A percentile compares a stretch with the other conserved stretches of the same genome.
phyloP scores from a whole-genome alignment of 1,140 invertebrate species.

The Drosophila parvula region DNA sequence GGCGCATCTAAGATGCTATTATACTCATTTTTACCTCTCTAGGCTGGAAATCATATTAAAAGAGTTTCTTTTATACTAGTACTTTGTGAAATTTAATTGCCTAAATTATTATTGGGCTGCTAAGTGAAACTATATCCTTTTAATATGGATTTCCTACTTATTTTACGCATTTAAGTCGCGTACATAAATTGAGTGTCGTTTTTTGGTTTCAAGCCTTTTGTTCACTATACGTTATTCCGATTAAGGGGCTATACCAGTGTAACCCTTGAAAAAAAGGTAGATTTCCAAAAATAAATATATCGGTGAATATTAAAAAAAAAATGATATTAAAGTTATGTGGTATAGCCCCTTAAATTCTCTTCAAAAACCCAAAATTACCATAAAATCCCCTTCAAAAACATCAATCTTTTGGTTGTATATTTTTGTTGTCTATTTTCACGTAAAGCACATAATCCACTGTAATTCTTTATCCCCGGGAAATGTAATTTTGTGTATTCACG shows the following conservation, averaged over 20 bases:
- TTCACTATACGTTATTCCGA: background rate
- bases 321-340: too few relatives aligned
- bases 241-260: too few relatives aligned
- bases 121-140: too few relatives aligned
- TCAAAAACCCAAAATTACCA: background rate
- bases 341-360: background rate
- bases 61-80: too few relatives aligned
- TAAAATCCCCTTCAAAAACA: background rate
- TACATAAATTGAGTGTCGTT: background rate
- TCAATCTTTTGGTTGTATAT: background rate
- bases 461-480: background rate
- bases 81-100: too few relatives aligned
- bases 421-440: background rate
- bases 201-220: conserved; percentile 4
- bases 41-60: background rate
- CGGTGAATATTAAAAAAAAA: too few relatives aligned
- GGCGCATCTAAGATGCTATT: background rate
- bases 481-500: conserved; percentile 16
- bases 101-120: too few relatives aligned
- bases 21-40: too few relatives aligned
- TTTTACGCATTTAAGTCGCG: background rate
- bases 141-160: background rate
- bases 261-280: too few relatives aligned
- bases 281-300: too few relatives aligned
- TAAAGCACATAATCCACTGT: background rate